These are phyloP conservation scores for Hylyphantes graminicola DNA, from an alignment of 1,140 invertebrate genomes.

Conservation along the genomic window DNA sequence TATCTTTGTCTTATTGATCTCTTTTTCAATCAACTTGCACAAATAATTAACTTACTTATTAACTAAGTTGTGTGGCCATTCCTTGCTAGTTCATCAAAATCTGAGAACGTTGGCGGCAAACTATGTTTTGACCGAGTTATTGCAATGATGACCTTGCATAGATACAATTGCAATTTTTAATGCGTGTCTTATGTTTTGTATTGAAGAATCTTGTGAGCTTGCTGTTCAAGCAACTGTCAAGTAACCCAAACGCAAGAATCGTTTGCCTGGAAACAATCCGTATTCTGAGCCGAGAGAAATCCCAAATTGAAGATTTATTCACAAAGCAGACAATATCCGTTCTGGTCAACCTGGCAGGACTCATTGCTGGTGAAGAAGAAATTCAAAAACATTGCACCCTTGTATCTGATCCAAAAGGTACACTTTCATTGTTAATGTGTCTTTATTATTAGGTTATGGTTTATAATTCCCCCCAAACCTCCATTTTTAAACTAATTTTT, in stretches of 20 bases:
- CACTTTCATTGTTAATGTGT: neutral
- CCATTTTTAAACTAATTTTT: neutral
- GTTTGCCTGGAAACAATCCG: slow-evolving; percentile 63
- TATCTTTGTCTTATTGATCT: neutral
- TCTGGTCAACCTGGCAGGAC: slow-evolving; percentile 75
- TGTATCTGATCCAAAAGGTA: slow-evolving; percentile 45
- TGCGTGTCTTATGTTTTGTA: slow-evolving; percentile 4
- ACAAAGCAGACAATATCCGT: slow-evolving; percentile 76
- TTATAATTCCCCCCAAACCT: neutral
- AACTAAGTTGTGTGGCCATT: neutral
- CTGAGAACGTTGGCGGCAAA: neutral
- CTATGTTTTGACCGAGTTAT: neutral
- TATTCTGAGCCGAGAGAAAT: slow-evolving; percentile 76
- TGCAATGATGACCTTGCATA: neutral
- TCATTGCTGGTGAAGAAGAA: slow-evolving; percentile 67
- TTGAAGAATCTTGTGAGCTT: slow-evolving; percentile 4
- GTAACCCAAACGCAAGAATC: neutral
- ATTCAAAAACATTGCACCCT: slow-evolving; percentile 5
- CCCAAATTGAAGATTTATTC: slow-evolving; percentile 76
- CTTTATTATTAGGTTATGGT: neutral
- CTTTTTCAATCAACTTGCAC: neutral
- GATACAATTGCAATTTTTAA: neutral
- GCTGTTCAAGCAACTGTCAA: slow-evolving; percentile 2
- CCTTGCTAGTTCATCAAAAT: neutral
- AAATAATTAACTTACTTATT: neutral